These are phyloP conservation scores for Globia sparganii DNA, from an alignment of 2,888 invertebrate species.

Conservation along the genomic window DNA sequence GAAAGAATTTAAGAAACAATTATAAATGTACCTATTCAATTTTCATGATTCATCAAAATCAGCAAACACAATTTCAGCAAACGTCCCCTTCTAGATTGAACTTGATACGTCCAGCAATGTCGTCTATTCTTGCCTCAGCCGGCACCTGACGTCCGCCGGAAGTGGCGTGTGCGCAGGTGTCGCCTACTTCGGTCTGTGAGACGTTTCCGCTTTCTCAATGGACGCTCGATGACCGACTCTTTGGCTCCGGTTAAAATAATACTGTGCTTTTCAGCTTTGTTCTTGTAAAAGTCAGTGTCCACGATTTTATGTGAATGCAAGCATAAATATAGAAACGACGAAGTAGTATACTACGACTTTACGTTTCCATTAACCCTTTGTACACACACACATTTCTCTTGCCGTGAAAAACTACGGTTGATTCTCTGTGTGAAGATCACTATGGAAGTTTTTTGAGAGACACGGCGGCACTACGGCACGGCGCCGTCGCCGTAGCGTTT, in stretches of 20 bases:
- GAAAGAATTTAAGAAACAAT: background rate
- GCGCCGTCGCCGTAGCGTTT: background rate
- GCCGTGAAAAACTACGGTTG: background rate
- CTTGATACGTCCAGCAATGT: slow-evolving; percentile 65
- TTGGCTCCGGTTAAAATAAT: slow-evolving; percentile 41
- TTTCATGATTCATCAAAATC: slow-evolving; percentile 14
- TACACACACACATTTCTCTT: background rate
- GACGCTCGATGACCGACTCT: slow-evolving; percentile 36
- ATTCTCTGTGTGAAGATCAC: background rate
- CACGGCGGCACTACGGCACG: background rate
- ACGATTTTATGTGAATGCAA: background rate
- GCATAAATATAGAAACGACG: background rate
- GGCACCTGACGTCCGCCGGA: slow-evolving; percentile 71
- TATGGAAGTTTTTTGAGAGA: background rate
- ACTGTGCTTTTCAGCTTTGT: slow-evolving; percentile 12
- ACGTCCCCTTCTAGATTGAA: slow-evolving; percentile 54
- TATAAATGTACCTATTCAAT: background rate
- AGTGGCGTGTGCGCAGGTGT: slow-evolving; percentile 70
- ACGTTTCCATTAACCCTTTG: background rate
- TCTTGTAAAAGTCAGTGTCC: background rate
- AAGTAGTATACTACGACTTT: background rate
- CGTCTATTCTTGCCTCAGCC: slow-evolving; percentile 60
- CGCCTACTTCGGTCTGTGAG: slow-evolving; percentile 57
- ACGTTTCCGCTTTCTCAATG: slow-evolving; percentile 69
- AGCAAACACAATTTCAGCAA: background rate